These are phyloP conservation scores for Hoplostethus atlanticus DNA, from an alignment of 2,797 vertebrate genomes.

Conservation along the genomic window DNA sequence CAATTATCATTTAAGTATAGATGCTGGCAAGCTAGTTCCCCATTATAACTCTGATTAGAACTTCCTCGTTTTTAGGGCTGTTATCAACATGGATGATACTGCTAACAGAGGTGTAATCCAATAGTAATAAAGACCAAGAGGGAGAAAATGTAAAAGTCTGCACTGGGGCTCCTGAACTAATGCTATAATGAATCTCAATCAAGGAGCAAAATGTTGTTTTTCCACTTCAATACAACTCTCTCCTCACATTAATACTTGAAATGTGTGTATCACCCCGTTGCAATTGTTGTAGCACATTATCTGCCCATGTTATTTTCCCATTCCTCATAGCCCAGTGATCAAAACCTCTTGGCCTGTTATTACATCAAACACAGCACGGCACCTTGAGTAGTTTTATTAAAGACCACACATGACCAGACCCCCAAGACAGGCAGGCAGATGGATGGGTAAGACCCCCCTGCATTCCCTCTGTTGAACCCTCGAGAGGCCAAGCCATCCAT, in stretches of 20 bases:
- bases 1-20: constrained; percentile 2
- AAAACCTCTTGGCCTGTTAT: constrained; percentile 86
- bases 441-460: constrained; percentile 43
- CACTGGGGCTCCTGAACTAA: constrained; percentile 16
- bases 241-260: background rate
- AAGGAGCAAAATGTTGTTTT: background rate
- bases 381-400: constrained; percentile 77
- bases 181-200: background rate
- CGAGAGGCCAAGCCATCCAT: constrained; percentile 43
- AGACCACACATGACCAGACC: constrained; percentile 62
- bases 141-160: constrained; percentile 57
- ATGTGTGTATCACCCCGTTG: background rate
- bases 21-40: background rate
- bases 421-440: constrained; percentile 67
- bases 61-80: background rate
- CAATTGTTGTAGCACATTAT: background rate
- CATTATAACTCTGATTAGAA: background rate
- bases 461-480: constrained; percentile 50
- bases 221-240: background rate
- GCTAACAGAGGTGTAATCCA: constrained; percentile 85
- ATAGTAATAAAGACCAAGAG: constrained; percentile 90
- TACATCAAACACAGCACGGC: constrained; percentile 78
- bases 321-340: background rate
- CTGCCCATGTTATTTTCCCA: background rate
- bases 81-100: constrained; percentile 47